Evolutionary conservation across 92 coral and sea anemone genomes (phyloP).

Genomic region (Porites lobata): DNA sequence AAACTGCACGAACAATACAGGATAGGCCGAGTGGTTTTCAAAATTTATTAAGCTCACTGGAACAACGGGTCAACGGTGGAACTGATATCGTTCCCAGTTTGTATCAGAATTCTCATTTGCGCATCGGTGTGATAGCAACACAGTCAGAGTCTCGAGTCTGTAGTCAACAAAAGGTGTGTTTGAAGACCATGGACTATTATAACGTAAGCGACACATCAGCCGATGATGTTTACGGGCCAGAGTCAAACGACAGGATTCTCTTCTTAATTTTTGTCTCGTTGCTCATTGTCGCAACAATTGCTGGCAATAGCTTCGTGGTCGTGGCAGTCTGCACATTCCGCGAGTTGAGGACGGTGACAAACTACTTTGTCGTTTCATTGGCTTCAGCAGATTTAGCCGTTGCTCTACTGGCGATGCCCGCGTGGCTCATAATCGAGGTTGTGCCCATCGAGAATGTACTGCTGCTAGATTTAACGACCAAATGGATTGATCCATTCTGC

Average conservation of each 20-base stretch:
- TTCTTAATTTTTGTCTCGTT: slow-evolving; percentile 66
- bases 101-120: no score
- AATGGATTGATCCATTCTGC: slow-evolving; percentile 87
- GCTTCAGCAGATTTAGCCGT: slow-evolving; percentile 88
- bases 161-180: not conserved
- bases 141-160: no score
- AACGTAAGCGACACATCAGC: slow-evolving; percentile 16
- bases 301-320: slow-evolving; percentile 82
- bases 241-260: slow-evolving; percentile 21
- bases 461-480: slow-evolving; percentile 67
- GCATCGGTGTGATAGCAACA: no score
- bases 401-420: slow-evolving; percentile 86
- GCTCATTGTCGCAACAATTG: slow-evolving; percentile 74
- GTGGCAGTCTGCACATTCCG: slow-evolving; percentile 86
- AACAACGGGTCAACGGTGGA: no score
- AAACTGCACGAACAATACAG: no score
- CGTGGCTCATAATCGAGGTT: slow-evolving; percentile 70
- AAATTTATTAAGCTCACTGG: no score
- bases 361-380: slow-evolving; percentile 83
- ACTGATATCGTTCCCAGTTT: no score
- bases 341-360: slow-evolving; percentile 89
- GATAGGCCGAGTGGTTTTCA: no score
- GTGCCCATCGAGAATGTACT: slow-evolving; percentile 41
- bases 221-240: slow-evolving; percentile 7
- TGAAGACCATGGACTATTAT: not conserved